These are phyloP conservation scores for Psilopogon haemacephalus DNA, from an alignment of 2,113 vertebrate species.

Conservation along the genomic window DNA sequence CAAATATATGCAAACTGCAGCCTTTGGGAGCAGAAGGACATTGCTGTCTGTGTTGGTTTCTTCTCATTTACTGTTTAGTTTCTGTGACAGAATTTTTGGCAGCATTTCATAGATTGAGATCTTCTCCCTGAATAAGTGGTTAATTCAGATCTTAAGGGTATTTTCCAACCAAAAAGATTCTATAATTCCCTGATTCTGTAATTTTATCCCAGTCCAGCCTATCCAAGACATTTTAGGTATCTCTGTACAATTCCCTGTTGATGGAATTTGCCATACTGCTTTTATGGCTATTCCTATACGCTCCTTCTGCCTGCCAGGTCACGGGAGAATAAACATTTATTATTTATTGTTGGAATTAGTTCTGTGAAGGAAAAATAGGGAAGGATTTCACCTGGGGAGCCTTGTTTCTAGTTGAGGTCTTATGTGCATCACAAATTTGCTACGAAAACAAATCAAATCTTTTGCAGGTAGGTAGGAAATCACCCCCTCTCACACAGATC, in stretches of 20 bases:
- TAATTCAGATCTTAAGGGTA: neutral
- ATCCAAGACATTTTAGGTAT: neutral
- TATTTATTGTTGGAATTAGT: neutral
- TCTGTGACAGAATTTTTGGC: neutral
- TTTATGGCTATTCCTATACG: neutral
- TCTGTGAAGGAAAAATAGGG: neutral
- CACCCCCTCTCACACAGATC: neutral
- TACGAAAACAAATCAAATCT: neutral
- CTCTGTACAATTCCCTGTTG: rapidly evolving
- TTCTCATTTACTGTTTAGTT: neutral
- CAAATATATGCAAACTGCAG: neutral
- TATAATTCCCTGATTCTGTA: too few relatives aligned
- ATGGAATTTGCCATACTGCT: neutral
- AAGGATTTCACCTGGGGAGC: neutral
- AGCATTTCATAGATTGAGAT: neutral
- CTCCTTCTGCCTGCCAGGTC: neutral
- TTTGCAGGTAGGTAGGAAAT: neutral
- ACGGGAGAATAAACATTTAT: neutral
- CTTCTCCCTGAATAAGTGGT: neutral
- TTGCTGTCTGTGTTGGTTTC: neutral
- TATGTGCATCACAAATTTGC: rapidly evolving
- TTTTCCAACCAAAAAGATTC: too few relatives aligned
- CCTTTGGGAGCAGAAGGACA: neutral
- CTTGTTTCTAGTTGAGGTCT: neutral
- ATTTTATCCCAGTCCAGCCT: neutral